Conservation (phyloP, 2,797 vertebrate genomes). For the Anas acuta region DNA sequence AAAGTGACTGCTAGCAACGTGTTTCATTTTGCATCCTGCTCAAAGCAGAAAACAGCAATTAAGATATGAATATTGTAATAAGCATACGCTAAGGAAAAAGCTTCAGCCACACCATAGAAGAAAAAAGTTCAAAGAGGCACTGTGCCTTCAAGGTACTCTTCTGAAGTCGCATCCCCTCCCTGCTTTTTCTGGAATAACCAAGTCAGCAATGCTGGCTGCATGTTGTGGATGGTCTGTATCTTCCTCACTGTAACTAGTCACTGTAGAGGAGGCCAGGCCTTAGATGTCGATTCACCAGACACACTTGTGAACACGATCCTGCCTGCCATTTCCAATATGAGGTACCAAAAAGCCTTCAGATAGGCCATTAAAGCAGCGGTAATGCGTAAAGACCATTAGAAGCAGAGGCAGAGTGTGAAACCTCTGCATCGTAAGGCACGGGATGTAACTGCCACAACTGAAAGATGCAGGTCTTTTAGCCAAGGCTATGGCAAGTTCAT, state of each 20-base stretch:
- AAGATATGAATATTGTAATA: slow-evolving; percentile 6
- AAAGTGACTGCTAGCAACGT: slow-evolving; percentile 15
- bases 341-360: not conserved
- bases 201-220: not conserved
- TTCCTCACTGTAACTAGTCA: not conserved
- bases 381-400: not conserved
- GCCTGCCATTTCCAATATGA: not conserved
- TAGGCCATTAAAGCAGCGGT: not conserved
- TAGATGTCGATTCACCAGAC: not conserved
- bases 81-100: not conserved
- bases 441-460: not conserved
- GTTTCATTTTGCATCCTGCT: slow-evolving; percentile 23
- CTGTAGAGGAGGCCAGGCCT: not conserved
- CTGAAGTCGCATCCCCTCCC: not conserved
- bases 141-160: not conserved
- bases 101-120: not conserved
- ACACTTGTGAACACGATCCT: not conserved
- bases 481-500: not conserved
- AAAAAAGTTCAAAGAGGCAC: not conserved
- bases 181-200: not conserved
- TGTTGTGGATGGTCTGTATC: not conserved
- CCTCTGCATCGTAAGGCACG: not conserved
- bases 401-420: not conserved
- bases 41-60: slow-evolving; percentile 55
- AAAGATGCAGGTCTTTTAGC: not conserved